Conservation (phyloP, 2,888 invertebrate genomes). For the Epiblema foenella region DNA sequence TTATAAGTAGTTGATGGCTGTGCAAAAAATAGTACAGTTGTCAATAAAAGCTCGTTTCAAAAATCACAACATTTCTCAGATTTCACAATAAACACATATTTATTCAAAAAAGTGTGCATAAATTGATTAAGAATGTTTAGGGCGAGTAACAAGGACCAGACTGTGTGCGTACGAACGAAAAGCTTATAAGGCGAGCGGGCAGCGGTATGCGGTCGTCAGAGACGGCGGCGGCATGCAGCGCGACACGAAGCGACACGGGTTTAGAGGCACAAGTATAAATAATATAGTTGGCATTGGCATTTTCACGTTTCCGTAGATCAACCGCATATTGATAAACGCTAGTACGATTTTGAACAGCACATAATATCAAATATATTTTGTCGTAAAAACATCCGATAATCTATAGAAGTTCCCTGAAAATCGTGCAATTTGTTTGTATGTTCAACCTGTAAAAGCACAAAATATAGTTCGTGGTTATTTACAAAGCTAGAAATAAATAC, state of each 20-base stretch:
- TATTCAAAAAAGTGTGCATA: not conserved
- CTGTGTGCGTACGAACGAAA: not conserved
- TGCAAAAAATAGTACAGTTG: not conserved
- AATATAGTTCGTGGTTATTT: conserved; percentile 24
- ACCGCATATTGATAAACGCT: conserved; percentile 36
- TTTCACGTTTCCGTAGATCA: conserved; percentile 7
- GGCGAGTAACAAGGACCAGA: not conserved
- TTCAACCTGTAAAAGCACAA: conserved; percentile 24
- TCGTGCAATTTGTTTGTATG: not conserved
- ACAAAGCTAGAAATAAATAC: conserved; percentile 18
- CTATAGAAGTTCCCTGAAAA: not conserved
- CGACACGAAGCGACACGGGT: conserved; percentile 32
- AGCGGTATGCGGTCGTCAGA: not conserved
- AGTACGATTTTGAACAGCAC: conserved; percentile 13
- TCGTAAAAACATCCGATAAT: too few species aligned
- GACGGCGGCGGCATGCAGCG: conserved; percentile 25
- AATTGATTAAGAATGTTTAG: not conserved
- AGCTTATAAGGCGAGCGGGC: conserved; percentile 13
- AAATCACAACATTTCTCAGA: not conserved
- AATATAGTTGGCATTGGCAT: too few species aligned
- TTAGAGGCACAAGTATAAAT: conserved; percentile 15
- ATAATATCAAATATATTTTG: not conserved
- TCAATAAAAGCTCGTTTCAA: not conserved
- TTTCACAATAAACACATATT: not conserved
- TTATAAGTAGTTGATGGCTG: not conserved